phyloP scores from a whole-genome alignment of 2,888 invertebrate species.

The Drosophila siamana region DNA sequence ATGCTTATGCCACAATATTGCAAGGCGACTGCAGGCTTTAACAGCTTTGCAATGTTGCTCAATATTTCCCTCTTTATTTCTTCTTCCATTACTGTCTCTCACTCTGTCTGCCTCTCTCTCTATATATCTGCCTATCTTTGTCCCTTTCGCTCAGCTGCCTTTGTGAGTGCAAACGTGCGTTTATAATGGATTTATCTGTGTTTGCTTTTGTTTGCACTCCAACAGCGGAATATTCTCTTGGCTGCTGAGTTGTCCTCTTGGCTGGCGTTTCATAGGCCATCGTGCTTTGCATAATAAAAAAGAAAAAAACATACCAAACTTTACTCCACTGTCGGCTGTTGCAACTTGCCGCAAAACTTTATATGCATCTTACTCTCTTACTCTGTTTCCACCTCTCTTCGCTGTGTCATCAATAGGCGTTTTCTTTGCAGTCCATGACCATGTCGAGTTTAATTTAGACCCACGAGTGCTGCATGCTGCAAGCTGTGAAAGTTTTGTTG shows the following conservation, averaged over 20 bases:
- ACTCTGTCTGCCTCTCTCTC: constrained; percentile 1
- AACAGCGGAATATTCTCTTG: constrained; percentile 45
- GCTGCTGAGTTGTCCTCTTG: constrained; percentile 21
- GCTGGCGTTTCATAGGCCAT: constrained; percentile 40
- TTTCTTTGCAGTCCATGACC: constrained; percentile 11
- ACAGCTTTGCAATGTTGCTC: constrained; percentile 39
- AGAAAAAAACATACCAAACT: no score
- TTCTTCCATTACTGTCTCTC: constrained; percentile 7
- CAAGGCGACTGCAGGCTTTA: constrained; percentile 32
- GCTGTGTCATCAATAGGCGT: constrained; percentile 34
- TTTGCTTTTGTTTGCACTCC: constrained; percentile 52
- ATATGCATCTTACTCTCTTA: constrained; percentile 41
- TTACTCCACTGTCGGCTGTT: constrained; percentile 30
- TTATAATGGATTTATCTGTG: constrained; percentile 73
- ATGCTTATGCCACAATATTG: neutral
- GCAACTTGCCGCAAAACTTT: constrained; percentile 55
- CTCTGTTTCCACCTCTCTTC: neutral
- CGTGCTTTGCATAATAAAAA: constrained; percentile 70
- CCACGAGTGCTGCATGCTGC: constrained; percentile 3
- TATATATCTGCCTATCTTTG: neutral
- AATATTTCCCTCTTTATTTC: no score
- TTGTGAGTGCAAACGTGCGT: constrained; percentile 71
- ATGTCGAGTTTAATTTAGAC: constrained; percentile 27
- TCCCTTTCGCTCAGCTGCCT: constrained; percentile 23
- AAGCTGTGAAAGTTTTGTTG: constrained; percentile 20